Evolutionary conservation across 2,113 vertebrate species (phyloP), one percentile per base, ranked within the genome.

Genomic region (Takifugu flavidus): DNA sequence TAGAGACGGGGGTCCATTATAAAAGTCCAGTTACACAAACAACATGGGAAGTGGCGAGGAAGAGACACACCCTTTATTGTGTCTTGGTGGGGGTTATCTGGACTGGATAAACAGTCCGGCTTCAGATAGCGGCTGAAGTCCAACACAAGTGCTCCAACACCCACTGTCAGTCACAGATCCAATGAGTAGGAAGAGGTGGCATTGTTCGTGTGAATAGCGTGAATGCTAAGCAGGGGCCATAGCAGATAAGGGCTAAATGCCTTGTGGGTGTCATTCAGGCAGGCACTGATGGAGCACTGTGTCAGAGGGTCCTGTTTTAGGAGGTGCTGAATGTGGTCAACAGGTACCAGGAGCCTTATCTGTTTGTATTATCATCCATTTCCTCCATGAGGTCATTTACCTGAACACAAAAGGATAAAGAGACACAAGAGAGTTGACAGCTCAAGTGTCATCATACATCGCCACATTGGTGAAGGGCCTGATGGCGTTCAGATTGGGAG

Each of bases 191-290:
- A 90, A 91, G 88, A 84, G 86, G 78, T 73, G 69, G 78, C 77
- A 92, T 92, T 92, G 91, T 92, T 91, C 78, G 56, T 46, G 72
- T 82, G 88, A 88, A 90, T 83, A 77, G 89, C 89, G 81, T 91
- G 87, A 92, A 90, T 89, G 89, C 87, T 87, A 84, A 84, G 83
- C 89, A 82, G 87, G 83, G 86, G 81, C 86, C 78, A 77, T 11
- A 58, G 79, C 68, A 90, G 91, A 92, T 92, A 92, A 92, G 90
- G 59, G 15, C 79, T 83, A 66, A 88, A 88, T 89, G 85, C 80
- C 79, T 81, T 83, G 80, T 86, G 83, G 83, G 63, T 80, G 80
- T 84, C 85, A 86, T 52, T 87, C 82, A 83, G 79, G 81, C 83
- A 79, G 73, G 71, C 49, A 75, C 83, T 90, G 89, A 90, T 87